A percentile compares a stretch with the other conserved stretches of the same genome.
Evolutionary conservation across 2,797 vertebrate species (phyloP).

Genomic region (Simalia tracyae): DNA sequence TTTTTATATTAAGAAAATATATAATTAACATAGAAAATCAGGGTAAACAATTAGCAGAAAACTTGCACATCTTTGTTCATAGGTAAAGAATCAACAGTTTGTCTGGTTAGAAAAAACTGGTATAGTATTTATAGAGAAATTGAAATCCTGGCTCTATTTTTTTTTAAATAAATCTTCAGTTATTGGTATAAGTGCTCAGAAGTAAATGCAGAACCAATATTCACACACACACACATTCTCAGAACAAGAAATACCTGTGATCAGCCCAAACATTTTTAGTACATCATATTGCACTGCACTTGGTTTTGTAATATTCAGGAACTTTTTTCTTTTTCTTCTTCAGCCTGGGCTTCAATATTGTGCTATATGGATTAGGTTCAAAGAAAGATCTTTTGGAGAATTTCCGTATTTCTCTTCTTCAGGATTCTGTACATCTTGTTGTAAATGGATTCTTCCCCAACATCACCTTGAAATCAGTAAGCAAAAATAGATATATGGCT

Average conservation of each 20-base stretch:
- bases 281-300: not conserved
- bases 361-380: constrained; percentile 94
- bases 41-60: not conserved
- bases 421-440: constrained; percentile 85
- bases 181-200: not conserved
- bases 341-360: constrained; percentile 90
- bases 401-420: constrained; percentile 83
- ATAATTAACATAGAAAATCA: not conserved
- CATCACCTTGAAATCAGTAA: constrained; percentile 92
- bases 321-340: constrained; percentile 33
- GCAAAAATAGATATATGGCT: constrained; percentile 50
- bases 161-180: not conserved
- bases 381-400: constrained; percentile 90
- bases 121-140: not conserved
- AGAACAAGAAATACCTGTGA: not conserved
- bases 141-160: not conserved
- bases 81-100: not conserved
- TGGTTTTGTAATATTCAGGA: not conserved
- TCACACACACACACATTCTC: not conserved
- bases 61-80: not conserved
- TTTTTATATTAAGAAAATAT: not conserved
- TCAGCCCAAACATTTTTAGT: not conserved
- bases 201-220: not conserved
- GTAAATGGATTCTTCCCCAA: constrained; percentile 97
- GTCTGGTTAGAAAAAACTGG: not conserved